phyloP scores from a whole-genome alignment of 2,113 vertebrate genomes.

The Pteronura brasiliensis region DNA sequence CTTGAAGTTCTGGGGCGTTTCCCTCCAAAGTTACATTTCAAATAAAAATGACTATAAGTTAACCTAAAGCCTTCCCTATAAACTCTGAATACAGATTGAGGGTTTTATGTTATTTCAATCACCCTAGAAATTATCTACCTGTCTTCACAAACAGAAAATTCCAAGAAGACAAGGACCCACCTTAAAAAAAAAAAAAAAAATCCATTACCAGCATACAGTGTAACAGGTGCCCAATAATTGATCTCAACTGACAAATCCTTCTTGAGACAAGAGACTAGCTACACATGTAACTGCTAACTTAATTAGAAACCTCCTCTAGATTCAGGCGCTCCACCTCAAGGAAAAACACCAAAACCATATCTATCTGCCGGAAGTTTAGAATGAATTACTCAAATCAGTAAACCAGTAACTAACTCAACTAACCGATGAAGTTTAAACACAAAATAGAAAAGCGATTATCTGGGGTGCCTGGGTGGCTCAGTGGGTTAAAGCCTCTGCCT shows the following conservation, averaged over 20 bases:
- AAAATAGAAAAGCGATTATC: not conserved
- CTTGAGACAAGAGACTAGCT: not conserved
- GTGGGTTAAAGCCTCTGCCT: too few species aligned
- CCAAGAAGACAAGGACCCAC: not conserved
- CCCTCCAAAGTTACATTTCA: not conserved
- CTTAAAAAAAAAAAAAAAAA: not conserved
- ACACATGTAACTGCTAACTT: not conserved
- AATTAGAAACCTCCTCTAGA: not conserved
- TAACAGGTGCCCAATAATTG: not conserved
- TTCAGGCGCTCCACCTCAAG: not conserved
- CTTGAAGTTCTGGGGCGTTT: not conserved
- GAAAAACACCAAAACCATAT: not conserved
- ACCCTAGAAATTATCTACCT: not conserved
- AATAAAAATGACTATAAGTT: not conserved
- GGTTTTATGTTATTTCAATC: not conserved
- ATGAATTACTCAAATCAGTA: not conserved
- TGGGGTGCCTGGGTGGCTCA: too few species aligned
- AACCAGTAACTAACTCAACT: not conserved
- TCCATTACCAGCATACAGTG: not conserved
- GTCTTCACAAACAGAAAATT: not conserved
- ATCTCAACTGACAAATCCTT: not conserved
- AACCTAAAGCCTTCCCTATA: not conserved
- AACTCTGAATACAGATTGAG: not conserved
- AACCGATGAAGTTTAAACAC: not conserved
- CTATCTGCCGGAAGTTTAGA: not conserved